Evolutionary conservation across 2,113 vertebrate species (phyloP).

Genomic region (Benitochromis conjunctus): DNA sequence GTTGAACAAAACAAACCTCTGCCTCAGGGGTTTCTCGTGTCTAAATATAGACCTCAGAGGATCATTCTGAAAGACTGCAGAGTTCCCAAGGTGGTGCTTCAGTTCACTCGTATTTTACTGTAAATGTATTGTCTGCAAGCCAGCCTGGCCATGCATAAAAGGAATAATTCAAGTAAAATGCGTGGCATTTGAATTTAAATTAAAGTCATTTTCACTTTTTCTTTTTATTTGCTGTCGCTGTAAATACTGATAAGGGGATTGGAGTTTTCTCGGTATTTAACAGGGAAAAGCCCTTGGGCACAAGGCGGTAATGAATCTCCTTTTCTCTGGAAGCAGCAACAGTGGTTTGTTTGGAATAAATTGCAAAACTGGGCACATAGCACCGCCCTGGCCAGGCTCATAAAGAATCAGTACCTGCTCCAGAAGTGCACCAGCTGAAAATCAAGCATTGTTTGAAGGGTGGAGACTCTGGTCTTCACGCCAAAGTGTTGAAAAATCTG

Average conservation of each 20-base stretch:
- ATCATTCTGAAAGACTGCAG: conserved; percentile 26
- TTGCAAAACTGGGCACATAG: neutral
- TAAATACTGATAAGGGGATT: conserved; percentile 31
- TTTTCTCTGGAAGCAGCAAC: neutral
- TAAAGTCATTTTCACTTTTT: neutral
- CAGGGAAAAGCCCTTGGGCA: conserved; percentile 1
- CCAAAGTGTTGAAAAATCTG: neutral
- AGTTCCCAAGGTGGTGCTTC: conserved; percentile 34
- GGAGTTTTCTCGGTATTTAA: neutral
- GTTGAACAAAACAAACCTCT: conserved; percentile 57
- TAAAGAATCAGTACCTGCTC: neutral
- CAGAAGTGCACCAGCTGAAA: neutral
- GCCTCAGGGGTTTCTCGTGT: conserved; percentile 43
- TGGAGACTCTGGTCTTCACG: neutral
- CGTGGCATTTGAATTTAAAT: neutral
- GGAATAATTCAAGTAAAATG: neutral
- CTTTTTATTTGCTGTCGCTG: conserved; percentile 1
- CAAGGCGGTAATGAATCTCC: neutral
- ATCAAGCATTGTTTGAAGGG: neutral
- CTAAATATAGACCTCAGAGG: conserved; percentile 51
- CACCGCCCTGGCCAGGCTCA: neutral
- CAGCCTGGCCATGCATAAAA: neutral
- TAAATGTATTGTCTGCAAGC: neutral
- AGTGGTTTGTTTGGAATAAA: neutral
- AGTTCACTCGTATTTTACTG: neutral